Conservation (phyloP, 2,888 invertebrate genomes). For the Cryptops parisi region DNA sequence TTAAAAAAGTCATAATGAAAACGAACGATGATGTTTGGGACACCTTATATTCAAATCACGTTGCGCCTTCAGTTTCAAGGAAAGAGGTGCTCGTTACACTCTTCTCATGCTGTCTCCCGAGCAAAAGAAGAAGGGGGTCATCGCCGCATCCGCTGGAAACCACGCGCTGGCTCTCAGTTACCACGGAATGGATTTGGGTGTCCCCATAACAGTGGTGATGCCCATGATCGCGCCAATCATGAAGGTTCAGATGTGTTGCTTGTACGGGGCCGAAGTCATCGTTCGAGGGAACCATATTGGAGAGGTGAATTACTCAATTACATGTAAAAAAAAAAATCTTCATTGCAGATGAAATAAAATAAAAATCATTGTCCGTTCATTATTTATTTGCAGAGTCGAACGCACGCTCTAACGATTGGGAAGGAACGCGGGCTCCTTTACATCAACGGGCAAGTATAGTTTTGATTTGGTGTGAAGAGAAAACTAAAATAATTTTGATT, state of each 20-base stretch:
- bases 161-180: conserved; percentile 76
- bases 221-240: conserved; percentile 86
- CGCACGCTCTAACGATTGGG: conserved; percentile 57
- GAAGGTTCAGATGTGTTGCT: conserved; percentile 80
- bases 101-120: conserved; percentile 57
- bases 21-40: neutral
- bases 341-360: no score
- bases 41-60: no score
- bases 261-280: conserved; percentile 70
- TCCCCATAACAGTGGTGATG: conserved; percentile 82
- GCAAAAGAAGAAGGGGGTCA: conserved; percentile 60
- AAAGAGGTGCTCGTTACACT: conserved; percentile 80
- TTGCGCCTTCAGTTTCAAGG: conserved; percentile 68
- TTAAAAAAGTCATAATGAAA: neutral
- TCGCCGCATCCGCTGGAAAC: conserved; percentile 87
- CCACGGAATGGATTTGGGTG: conserved; percentile 53
- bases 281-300: conserved; percentile 67
- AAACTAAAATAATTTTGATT: neutral
- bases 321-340: conserved; percentile 8
- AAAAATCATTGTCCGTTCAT: neutral
- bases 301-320: conserved; percentile 35
- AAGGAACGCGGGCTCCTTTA: conserved; percentile 57
- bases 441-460: conserved; percentile 60
- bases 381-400: conserved; percentile 46
- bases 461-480: neutral